phyloP scores from a whole-genome alignment of 2,888 invertebrate genomes.

The Phortica magna region DNA sequence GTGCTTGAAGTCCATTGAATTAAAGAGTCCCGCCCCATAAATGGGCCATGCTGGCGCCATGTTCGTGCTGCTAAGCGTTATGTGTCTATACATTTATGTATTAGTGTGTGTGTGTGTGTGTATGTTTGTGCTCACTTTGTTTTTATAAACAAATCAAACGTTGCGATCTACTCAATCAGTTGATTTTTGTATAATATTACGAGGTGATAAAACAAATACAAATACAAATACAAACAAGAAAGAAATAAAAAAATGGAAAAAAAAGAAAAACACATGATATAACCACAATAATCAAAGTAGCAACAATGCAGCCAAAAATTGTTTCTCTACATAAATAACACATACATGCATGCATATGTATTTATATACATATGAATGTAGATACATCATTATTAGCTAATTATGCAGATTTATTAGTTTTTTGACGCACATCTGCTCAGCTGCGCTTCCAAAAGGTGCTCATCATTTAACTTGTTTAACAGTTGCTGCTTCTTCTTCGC shows the following conservation, averaged over 20 bases:
- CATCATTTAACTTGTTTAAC: constrained; percentile 22
- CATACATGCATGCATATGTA: not conserved
- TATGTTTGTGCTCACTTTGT: constrained; percentile 55
- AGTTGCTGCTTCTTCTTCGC: constrained; percentile 30
- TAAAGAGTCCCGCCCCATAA: constrained; percentile 57
- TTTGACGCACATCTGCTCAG: constrained; percentile 30
- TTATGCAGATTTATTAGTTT: constrained; percentile 5
- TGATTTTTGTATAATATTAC: constrained; percentile 9
- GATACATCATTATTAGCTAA: constrained; percentile 15
- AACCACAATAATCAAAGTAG: constrained; percentile 18
- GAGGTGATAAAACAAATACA: constrained; percentile 30
- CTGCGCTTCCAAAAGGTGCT: constrained; percentile 31
- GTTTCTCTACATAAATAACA: constrained; percentile 11
- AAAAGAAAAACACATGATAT: constrained; percentile 29
- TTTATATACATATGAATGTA: not conserved
- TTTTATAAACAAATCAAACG: constrained; percentile 72
- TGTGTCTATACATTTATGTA: constrained; percentile 5
- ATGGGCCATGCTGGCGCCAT: constrained; percentile 74
- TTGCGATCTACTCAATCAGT: constrained; percentile 71
- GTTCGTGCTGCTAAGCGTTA: not conserved
- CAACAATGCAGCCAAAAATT: constrained; percentile 29
- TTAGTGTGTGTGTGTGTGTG: constrained; percentile 6
- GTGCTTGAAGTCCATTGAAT: not conserved
- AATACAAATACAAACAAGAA: not conserved
- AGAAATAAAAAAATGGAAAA: not conserved